Evolutionary conservation across 2,888 invertebrate species (phyloP).

Genomic region (Micropterix aruncella): DNA sequence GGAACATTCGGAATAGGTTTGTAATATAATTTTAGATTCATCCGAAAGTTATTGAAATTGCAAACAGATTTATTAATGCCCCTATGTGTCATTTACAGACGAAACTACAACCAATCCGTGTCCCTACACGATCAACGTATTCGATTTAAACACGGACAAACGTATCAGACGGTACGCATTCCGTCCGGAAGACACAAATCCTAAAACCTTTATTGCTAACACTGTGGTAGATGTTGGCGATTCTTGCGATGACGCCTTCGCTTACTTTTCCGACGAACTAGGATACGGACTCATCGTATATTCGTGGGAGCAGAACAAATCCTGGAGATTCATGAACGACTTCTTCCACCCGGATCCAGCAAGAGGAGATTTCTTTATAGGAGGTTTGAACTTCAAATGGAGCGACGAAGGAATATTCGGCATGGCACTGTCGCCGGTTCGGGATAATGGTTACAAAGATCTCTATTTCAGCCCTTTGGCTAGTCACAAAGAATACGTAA

Average conservation of each 20-base stretch:
- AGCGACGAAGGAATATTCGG: conserved; percentile 71
- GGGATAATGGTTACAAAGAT: conserved; percentile 53
- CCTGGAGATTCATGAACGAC: conserved; percentile 68
- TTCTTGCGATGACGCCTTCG: conserved; percentile 61
- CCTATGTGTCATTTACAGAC: too few relatives aligned
- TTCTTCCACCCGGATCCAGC: conserved; percentile 74
- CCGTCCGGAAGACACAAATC: conserved; percentile 56
- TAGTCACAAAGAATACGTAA: conserved; percentile 64
- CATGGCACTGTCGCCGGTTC: conserved; percentile 53
- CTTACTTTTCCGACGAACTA: conserved; percentile 70
- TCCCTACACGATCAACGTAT: conserved; percentile 65
- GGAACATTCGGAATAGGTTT: conserved; percentile 68
- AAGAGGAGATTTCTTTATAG: conserved; percentile 63
- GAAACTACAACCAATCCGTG: conserved; percentile 63
- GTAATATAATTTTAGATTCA: too few relatives aligned
- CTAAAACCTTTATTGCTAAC: conserved; percentile 73
- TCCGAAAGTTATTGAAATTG: too few relatives aligned
- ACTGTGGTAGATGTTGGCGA: conserved; percentile 65
- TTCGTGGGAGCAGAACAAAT: conserved; percentile 60
- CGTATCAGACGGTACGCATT: conserved; percentile 55
- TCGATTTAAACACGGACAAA: conserved; percentile 58
- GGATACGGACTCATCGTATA: conserved; percentile 72
- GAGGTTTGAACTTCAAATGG: conserved; percentile 77
- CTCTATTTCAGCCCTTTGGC: conserved; percentile 69
- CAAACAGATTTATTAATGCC: too few relatives aligned